Evolutionary conservation across 2,888 invertebrate genomes (phyloP).

Genomic region (Cheilosia vernalis): DNA sequence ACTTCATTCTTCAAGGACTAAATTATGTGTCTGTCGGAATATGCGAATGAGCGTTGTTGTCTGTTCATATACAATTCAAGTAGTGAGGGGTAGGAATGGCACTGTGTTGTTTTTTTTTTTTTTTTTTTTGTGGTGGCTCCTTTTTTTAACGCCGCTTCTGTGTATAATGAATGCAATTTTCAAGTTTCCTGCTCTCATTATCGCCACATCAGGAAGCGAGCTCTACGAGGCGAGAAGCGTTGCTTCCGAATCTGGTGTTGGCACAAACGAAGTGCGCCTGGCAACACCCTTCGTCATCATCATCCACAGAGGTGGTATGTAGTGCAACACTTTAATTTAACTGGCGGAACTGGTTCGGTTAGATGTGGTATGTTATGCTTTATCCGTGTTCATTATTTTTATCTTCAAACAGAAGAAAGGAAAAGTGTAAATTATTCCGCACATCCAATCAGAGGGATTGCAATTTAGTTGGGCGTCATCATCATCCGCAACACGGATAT

Average conservation of each 20-base stretch:
- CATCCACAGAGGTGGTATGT: not conserved
- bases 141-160: conserved; percentile 64
- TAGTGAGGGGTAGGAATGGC: not conserved
- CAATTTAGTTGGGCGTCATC: conserved; percentile 79
- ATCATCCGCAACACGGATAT: not conserved
- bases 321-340: conserved; percentile 80
- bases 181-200: conserved; percentile 79
- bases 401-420: conserved; percentile 77
- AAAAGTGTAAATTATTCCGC: conserved; percentile 75
- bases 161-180: conserved; percentile 82
- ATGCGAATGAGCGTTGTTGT: conserved; percentile 63
- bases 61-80: conserved; percentile 49
- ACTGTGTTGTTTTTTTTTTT: conserved; percentile 16
- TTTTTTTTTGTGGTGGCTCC: conserved; percentile 8
- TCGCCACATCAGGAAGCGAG: conserved; percentile 77
- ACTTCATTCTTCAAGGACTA: conserved; percentile 72
- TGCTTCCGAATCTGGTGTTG: conserved; percentile 64
- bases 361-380: conserved; percentile 78
- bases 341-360: conserved; percentile 80
- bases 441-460: conserved; percentile 82
- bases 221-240: conserved; percentile 61
- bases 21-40: conserved; percentile 72
- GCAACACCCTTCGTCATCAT: conserved; percentile 53
- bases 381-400: conserved; percentile 81
- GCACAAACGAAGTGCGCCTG: conserved; percentile 52